These are phyloP conservation scores for Luperina nickerlii DNA, from an alignment of 2,888 invertebrate species.

Conservation along the genomic window DNA sequence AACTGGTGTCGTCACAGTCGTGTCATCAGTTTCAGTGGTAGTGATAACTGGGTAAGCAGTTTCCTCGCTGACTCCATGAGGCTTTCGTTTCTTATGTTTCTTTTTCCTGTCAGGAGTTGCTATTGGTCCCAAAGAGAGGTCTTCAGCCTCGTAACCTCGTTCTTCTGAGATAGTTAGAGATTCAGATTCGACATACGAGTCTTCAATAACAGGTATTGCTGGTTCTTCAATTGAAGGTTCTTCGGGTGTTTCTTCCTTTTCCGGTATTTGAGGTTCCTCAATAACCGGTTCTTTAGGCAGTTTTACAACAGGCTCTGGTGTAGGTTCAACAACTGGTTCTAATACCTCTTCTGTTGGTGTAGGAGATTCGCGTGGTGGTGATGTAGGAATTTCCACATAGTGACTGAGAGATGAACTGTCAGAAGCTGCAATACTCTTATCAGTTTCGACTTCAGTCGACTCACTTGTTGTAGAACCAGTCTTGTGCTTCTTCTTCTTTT, in stretches of 20 bases:
- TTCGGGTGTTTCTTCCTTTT: conserved; percentile 23
- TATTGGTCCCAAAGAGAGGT: conserved; percentile 87
- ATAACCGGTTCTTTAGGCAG: neutral
- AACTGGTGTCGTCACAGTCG: conserved; percentile 75
- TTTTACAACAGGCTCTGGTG: conserved; percentile 22
- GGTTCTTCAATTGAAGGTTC: conserved; percentile 15
- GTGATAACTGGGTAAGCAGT: conserved; percentile 83
- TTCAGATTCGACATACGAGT: conserved; percentile 86
- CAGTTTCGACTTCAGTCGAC: conserved; percentile 77
- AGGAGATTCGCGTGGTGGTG: conserved; percentile 79
- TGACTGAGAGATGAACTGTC: conserved; percentile 86
- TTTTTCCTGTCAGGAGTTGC: conserved; percentile 83
- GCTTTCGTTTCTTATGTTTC: conserved; percentile 87
- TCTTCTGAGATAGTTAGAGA: conserved; percentile 85
- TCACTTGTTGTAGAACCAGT: conserved; percentile 79
- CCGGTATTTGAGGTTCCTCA: conserved; percentile 68
- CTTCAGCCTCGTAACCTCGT: conserved; percentile 94
- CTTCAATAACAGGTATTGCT: conserved; percentile 41
- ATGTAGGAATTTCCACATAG: conserved; percentile 84
- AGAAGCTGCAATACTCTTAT: conserved; percentile 81
- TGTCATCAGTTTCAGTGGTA: conserved; percentile 84
- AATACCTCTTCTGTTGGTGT: conserved; percentile 52
- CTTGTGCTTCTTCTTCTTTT: conserved; percentile 92
- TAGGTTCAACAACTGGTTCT: conserved; percentile 17
- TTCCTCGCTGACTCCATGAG: conserved; percentile 81